phyloP scores from a whole-genome alignment of 2,888 invertebrate genomes.

The Chromoteleia sp. region DNA sequence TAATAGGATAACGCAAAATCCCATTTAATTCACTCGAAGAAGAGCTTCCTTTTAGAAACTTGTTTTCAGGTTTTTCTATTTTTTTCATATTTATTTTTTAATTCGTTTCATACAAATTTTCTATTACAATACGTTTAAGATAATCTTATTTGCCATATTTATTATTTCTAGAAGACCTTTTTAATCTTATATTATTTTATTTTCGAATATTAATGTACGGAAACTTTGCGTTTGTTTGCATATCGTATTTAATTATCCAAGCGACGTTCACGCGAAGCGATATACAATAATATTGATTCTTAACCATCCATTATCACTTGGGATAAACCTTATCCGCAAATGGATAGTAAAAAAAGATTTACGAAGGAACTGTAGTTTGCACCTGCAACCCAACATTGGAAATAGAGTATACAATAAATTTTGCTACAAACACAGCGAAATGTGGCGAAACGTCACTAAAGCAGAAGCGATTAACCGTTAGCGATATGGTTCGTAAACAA shows the following conservation, averaged over 20 bases:
- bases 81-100: too few species aligned
- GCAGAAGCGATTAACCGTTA: slow-evolving; percentile 50
- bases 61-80: too few species aligned
- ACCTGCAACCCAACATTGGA: slow-evolving; percentile 64
- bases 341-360: slow-evolving; percentile 72
- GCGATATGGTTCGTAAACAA: slow-evolving; percentile 29
- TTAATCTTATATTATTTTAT: too few species aligned
- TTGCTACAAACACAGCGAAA: slow-evolving; percentile 54
- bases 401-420: slow-evolving; percentile 62
- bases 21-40: slow-evolving; percentile 8
- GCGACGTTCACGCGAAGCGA: neutral
- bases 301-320: slow-evolving; percentile 57
- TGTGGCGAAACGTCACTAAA: slow-evolving; percentile 53
- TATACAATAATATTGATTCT: slow-evolving; percentile 43
- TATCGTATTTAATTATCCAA: neutral
- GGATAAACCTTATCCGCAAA: slow-evolving; percentile 66
- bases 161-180: too few species aligned
- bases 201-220: too few species aligned
- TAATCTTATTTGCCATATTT: too few species aligned
- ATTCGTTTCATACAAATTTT: too few species aligned
- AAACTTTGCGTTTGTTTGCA: neutral
- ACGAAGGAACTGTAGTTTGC: slow-evolving; percentile 64
- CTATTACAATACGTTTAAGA: too few species aligned
- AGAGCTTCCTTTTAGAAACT: neutral
- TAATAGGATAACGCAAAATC: slow-evolving; percentile 12